Base-by-base conservation (phyloP, 2,113 vertebrate species). In the Tauraco erythrolophus region DNA sequence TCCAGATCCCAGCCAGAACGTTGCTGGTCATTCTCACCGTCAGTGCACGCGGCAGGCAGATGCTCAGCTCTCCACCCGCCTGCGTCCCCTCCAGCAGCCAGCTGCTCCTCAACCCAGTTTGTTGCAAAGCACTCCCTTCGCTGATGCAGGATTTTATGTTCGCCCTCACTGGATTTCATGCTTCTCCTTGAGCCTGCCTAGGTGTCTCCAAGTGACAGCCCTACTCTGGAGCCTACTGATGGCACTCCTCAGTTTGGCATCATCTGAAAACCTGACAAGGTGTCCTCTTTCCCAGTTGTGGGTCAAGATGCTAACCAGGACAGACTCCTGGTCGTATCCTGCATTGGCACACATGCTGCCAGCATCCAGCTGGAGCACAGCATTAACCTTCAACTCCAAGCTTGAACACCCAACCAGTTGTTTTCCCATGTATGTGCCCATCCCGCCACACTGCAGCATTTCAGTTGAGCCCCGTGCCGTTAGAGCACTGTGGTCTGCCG, bases 341-440 rank as follows among this genome's bases (percentile, higher is more conserved):
- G 31, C 14, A 16, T 46, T 4, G 9, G n/a, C 0, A 0, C 6
- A 2, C 0, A 0, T n/a, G 43, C 31, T 6, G 24, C 46, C 46
- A 51, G 41, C 69, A 58, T 1, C 9, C 54, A 43, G 27, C 2
- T 22, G 54, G 6, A 60, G 14, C 0, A 0, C 30, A 45, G n/a
- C 30, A 57, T 33, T 18, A 22, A 39, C 39, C 51, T 70, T 3
- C 6, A 10, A 9, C 37, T 51, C 31, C 3, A 1, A 45, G 53
- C 28, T 4, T 45, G 17, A 43, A 19, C 41, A 46, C 15, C 14
- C n/a, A 24, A 10, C 5, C 27, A 5, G 24, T 3, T 39, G 5
- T 28, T 66, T 33, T 37, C 30, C 43, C n/a, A 45, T 4, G 46
- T 4, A 3, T 2, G 4, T 21, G 24, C 13, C 57, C 30, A 7